A percentile compares a stretch with the other conserved stretches of the same genome.
Conservation (phyloP, 2,113 vertebrate species). For the Shinisaurus crocodilurus region DNA sequence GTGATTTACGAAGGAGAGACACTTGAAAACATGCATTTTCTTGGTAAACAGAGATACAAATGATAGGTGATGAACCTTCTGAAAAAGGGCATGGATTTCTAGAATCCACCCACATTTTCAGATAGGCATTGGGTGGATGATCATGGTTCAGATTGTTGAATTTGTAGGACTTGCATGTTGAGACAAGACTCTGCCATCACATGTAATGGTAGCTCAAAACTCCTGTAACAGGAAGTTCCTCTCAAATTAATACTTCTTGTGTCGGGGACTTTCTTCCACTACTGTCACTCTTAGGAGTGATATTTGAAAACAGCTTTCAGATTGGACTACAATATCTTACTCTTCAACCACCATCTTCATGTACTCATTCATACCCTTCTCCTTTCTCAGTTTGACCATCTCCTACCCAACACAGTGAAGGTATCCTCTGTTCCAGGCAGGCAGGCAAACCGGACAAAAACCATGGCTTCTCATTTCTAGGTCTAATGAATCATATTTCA, state of each 20-base stretch:
- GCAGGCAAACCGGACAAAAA: not conserved
- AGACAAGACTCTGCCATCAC: not conserved
- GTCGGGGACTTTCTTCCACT: not conserved
- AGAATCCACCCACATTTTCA: no score
- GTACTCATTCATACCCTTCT: not conserved
- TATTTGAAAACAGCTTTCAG: not conserved
- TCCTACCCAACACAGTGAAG: not conserved
- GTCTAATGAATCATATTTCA: conserved; percentile 9
- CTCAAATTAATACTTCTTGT: not conserved
- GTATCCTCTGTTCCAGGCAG: not conserved
- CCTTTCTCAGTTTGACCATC: not conserved
- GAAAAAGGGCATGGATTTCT: no score
- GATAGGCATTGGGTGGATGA: no score
- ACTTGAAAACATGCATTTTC: no score
- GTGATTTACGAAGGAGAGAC: not conserved
- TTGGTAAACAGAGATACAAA: no score
- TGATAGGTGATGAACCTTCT: no score
- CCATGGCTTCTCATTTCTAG: not conserved
- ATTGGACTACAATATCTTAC: not conserved
- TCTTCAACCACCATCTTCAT: not conserved
- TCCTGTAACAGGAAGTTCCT: not conserved
- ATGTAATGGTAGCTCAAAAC: not conserved
- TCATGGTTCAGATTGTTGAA: no score
- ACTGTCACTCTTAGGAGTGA: not conserved
- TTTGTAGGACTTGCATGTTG: not conserved